A percentile compares a stretch with the other conserved stretches of the same genome.
Conservation (phyloP, 1,140 invertebrate genomes). For the Ips nitidus region DNA sequence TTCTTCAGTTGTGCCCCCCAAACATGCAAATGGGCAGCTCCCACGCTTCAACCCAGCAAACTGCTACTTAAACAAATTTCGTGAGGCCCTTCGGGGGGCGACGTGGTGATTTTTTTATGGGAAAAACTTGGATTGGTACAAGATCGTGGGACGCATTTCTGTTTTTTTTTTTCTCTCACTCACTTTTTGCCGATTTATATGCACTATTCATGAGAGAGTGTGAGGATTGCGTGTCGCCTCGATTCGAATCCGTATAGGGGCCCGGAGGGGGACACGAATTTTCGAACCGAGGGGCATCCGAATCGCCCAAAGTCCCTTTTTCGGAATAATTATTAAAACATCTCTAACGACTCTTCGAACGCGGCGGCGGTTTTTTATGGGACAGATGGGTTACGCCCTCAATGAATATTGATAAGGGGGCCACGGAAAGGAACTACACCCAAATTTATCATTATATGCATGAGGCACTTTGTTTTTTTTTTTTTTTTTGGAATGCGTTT, state of each 20-base stretch:
- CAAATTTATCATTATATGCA: conserved; percentile 26
- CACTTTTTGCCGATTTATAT: not conserved
- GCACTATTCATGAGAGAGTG: not conserved
- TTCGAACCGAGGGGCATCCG: no score
- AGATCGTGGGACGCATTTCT: not conserved
- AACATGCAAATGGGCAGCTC: no score
- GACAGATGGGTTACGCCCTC: conserved; percentile 47
- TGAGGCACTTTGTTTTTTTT: not conserved
- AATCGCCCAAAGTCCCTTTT: not conserved
- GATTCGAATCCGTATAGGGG: not conserved
- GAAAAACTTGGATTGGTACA: no score
- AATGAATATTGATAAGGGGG: conserved; percentile 47
- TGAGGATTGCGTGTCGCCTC: not conserved
- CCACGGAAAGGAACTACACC: conserved; percentile 16
- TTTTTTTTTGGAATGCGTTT: conserved; percentile 2
- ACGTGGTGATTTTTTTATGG: no score
- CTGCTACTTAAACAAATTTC: no score
- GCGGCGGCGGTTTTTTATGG: conserved; percentile 41
- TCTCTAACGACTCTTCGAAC: conserved; percentile 6
- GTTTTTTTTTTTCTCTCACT: not conserved
- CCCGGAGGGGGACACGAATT: no score
- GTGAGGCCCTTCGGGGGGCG: no score
- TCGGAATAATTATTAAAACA: conserved; percentile 29
- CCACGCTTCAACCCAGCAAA: no score
- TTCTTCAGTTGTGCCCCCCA: no score